These are phyloP conservation scores for Synanceia verrucosa DNA, from an alignment of 2,797 vertebrate species.

Conservation along the genomic window DNA sequence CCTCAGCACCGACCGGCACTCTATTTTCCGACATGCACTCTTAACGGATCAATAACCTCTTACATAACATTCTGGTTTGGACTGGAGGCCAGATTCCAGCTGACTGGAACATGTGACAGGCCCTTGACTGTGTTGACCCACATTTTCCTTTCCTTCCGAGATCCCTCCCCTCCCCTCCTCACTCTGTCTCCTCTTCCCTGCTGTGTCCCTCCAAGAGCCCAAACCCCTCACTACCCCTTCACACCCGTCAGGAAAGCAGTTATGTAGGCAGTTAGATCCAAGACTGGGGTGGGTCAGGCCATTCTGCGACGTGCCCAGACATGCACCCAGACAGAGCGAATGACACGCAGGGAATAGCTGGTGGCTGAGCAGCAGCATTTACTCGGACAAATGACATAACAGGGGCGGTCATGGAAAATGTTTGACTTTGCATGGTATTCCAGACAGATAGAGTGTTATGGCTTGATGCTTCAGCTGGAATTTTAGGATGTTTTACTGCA, in stretches of 20 bases:
- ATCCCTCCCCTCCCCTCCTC: slow-evolving; percentile 26
- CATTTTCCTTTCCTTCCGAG: slow-evolving; percentile 72
- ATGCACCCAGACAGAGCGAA: slow-evolving; percentile 48
- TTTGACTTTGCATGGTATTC: slow-evolving; percentile 23
- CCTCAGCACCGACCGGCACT: slow-evolving; percentile 50
- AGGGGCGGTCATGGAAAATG: slow-evolving; percentile 28
- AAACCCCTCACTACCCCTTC: slow-evolving; percentile 50
- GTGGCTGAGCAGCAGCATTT: slow-evolving; percentile 35
- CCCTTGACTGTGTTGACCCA: slow-evolving; percentile 80
- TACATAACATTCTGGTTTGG: slow-evolving; percentile 80
- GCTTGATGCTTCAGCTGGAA: background rate
- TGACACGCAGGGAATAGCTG: slow-evolving; percentile 47
- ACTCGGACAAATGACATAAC: slow-evolving; percentile 50
- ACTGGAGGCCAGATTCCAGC: slow-evolving; percentile 82
- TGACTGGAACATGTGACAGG: slow-evolving; percentile 82
- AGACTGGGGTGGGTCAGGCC: slow-evolving; percentile 59
- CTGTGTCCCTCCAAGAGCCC: slow-evolving; percentile 32
- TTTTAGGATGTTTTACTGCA: background rate
- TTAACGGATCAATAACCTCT: slow-evolving; percentile 81
- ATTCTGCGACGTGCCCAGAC: slow-evolving; percentile 53
- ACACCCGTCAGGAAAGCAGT: slow-evolving; percentile 51
- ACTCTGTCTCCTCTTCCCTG: slow-evolving; percentile 30
- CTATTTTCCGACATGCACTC: slow-evolving; percentile 58
- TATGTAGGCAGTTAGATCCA: slow-evolving; percentile 53
- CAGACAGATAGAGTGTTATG: slow-evolving; percentile 4